phyloP scores from a whole-genome alignment of 2,113 vertebrate species.

The Heliornis fulica region DNA sequence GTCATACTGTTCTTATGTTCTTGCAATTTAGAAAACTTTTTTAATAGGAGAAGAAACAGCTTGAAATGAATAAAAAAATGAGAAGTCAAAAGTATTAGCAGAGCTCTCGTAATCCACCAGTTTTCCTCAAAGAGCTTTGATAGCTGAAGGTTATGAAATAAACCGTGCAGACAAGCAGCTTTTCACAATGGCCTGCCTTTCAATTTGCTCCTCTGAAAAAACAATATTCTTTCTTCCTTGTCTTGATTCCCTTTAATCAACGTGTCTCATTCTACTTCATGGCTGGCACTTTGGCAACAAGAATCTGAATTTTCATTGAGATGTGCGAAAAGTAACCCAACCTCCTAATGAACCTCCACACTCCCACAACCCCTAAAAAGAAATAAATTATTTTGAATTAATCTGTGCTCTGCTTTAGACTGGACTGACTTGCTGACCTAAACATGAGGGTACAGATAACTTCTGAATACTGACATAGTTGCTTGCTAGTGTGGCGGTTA shows the following conservation, averaged over 20 bases:
- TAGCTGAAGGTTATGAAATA: not conserved
- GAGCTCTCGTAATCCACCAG: not conserved
- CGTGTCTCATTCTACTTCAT: not conserved
- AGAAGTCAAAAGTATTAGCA: not conserved
- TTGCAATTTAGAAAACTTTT: not conserved
- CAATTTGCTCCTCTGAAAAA: slow-evolving; percentile 21
- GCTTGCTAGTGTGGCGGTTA: not conserved
- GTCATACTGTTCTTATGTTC: not conserved
- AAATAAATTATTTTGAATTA: slow-evolving; percentile 1
- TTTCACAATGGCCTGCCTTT: not conserved
- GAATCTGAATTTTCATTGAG: slow-evolving; percentile 26
- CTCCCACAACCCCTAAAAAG: not conserved
- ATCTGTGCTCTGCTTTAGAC: slow-evolving; percentile 40
- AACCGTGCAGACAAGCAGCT: not conserved
- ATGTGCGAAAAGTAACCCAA: slow-evolving; percentile 5
- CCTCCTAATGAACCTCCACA: slow-evolving; percentile 14
- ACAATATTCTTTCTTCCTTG: not conserved
- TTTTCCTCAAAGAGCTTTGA: not conserved
- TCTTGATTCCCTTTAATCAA: not conserved
- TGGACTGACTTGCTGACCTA: not conserved
- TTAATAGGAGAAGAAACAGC: not conserved
- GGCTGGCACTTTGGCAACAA: not conserved
- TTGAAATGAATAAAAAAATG: not conserved
- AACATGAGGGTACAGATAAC: not conserved
- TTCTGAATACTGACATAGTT: not conserved